These are phyloP conservation scores for Pecten maximus DNA, from an alignment of 2,888 invertebrate genomes.

Conservation along the genomic window DNA sequence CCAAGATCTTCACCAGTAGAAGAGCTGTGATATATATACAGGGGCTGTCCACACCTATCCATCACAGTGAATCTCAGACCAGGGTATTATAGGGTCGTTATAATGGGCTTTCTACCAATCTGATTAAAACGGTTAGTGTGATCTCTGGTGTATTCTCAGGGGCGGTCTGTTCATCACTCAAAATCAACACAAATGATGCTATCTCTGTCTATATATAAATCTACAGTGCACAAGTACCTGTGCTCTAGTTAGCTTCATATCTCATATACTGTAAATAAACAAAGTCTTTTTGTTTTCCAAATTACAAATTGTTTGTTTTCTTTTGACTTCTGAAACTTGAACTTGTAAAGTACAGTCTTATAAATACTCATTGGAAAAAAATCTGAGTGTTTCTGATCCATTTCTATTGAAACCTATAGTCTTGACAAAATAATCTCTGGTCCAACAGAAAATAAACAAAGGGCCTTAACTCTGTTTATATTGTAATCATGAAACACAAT, in stretches of 20 bases:
- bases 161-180: conserved; percentile 30
- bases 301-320: no score
- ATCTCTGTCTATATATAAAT: background rate
- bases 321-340: no score
- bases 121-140: background rate
- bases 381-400: no score
- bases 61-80: background rate
- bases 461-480: no score
- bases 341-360: no score
- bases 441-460: no score
- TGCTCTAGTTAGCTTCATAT: background rate
- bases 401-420: no score
- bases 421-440: no score
- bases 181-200: background rate
- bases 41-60: background rate
- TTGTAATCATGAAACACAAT: no score
- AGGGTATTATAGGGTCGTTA: background rate
- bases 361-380: no score
- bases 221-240: background rate
- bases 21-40: background rate
- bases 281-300: no score
- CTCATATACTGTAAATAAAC: no score
- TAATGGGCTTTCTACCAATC: conserved; percentile 17
- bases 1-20: background rate
- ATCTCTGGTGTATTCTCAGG: background rate